A percentile compares a stretch with the other conserved stretches of the same genome.
Evolutionary conservation across 2,888 invertebrate genomes (phyloP).

Genomic region (Lathronympha strigana): DNA sequence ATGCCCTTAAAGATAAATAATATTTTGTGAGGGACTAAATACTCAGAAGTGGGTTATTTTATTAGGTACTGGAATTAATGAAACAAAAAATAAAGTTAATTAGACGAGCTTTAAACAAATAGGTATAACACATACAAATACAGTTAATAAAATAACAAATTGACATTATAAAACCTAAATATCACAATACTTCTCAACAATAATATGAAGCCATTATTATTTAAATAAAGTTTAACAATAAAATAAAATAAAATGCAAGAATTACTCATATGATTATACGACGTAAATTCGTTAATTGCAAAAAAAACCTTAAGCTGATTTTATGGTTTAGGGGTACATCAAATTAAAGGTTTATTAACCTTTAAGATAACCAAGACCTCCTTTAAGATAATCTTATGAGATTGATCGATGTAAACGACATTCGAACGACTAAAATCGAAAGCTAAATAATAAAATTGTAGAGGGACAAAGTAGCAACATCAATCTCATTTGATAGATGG

Average conservation of each 20-base stretch:
- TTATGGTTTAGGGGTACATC: too few relatives aligned
- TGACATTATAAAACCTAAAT: slow-evolving; percentile 8
- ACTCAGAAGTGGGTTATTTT: background rate
- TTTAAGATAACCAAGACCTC: too few relatives aligned
- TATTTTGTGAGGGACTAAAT: too few relatives aligned
- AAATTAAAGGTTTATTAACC: background rate
- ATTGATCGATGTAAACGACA: background rate
- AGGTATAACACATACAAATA: slow-evolving; percentile 7
- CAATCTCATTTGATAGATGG: background rate
- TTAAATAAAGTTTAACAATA: background rate
- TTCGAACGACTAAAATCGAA: background rate
- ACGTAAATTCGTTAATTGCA: too few relatives aligned
- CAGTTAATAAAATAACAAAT: slow-evolving; percentile 7
- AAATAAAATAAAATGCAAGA: too few relatives aligned
- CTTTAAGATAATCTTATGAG: too few relatives aligned
- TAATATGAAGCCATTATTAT: background rate
- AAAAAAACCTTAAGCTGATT: too few relatives aligned
- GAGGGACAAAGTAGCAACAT: background rate
- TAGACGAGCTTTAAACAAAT: background rate
- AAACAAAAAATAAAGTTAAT: background rate
- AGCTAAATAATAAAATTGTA: background rate
- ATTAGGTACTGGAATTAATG: background rate
- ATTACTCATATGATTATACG: too few relatives aligned
- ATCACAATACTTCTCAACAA: background rate
- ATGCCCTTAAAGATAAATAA: too few relatives aligned